phyloP scores from a whole-genome alignment of 2,888 invertebrate species.

The Fragum whitleyi region DNA sequence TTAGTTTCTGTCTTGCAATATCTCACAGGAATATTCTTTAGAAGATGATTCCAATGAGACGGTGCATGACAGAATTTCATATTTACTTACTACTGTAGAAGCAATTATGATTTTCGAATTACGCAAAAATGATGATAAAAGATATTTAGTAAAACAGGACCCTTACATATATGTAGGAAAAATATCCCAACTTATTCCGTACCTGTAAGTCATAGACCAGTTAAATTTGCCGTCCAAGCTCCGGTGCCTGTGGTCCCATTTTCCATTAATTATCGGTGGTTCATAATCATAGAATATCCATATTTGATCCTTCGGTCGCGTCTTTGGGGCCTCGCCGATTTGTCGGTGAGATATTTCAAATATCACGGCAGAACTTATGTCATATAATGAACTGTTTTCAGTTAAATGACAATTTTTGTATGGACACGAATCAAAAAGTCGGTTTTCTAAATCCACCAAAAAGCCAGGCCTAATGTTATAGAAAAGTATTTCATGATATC shows the following conservation, averaged over 20 bases:
- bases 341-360: not conserved
- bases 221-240: not conserved
- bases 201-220: constrained; percentile 22
- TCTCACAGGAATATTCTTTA: too few species aligned
- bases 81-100: too few species aligned
- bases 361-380: constrained; percentile 1
- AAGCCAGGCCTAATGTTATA: not conserved
- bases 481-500: constrained; percentile 9
- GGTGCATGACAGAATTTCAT: too few species aligned
- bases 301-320: not conserved
- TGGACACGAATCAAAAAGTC: not conserved
- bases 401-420: constrained; percentile 10
- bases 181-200: too few species aligned
- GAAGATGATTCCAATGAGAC: too few species aligned
- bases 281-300: constrained; percentile 13
- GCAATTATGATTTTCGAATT: too few species aligned
- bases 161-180: too few species aligned
- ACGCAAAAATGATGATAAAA: too few species aligned
- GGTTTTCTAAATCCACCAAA: not conserved
- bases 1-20: too few species aligned
- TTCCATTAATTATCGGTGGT: not conserved
- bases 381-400: not conserved
- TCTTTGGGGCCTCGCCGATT: not conserved
- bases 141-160: too few species aligned
- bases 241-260: constrained; percentile 3